These are phyloP conservation scores for Tragelaphus buxtoni DNA, from an alignment of 2,113 vertebrate genomes.

Conservation along the genomic window DNA sequence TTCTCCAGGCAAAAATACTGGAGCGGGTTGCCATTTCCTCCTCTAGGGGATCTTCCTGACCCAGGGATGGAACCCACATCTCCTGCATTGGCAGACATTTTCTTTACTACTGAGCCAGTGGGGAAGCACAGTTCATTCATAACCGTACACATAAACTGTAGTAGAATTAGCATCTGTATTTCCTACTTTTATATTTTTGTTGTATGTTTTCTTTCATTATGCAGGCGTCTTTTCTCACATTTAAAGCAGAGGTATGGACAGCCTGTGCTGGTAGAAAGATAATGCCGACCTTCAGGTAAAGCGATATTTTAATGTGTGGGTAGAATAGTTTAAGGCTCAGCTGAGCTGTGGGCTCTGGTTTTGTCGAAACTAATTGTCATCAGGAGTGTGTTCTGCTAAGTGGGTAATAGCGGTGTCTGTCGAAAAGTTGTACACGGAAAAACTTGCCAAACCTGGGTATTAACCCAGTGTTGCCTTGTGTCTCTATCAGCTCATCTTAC, in stretches of 20 bases:
- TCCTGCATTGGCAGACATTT: background rate
- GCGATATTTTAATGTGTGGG: background rate
- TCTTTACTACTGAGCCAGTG: background rate
- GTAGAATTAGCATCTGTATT: background rate
- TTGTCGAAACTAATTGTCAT: background rate
- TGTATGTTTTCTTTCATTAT: background rate
- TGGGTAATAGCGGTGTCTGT: background rate
- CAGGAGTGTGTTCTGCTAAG: background rate
- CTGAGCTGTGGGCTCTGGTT: background rate
- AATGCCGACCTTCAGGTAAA: background rate
- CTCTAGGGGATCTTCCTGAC: rapidly evolving
- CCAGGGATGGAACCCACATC: rapidly evolving
- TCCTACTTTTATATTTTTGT: background rate
- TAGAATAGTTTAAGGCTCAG: background rate
- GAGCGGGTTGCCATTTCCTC: background rate
- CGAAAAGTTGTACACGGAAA: background rate
- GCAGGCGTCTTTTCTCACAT: background rate
- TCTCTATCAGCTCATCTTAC: background rate
- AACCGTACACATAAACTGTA: background rate
- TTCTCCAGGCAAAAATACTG: background rate
- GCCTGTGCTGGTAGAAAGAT: background rate
- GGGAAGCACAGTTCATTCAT: background rate
- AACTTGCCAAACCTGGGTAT: background rate
- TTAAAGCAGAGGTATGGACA: background rate
- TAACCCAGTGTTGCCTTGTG: background rate